Percentiles rank a stretch among this genome's conserved stretches.
Conservation (phyloP, 2,888 invertebrate species). For the Nyleta sp. region DNA sequence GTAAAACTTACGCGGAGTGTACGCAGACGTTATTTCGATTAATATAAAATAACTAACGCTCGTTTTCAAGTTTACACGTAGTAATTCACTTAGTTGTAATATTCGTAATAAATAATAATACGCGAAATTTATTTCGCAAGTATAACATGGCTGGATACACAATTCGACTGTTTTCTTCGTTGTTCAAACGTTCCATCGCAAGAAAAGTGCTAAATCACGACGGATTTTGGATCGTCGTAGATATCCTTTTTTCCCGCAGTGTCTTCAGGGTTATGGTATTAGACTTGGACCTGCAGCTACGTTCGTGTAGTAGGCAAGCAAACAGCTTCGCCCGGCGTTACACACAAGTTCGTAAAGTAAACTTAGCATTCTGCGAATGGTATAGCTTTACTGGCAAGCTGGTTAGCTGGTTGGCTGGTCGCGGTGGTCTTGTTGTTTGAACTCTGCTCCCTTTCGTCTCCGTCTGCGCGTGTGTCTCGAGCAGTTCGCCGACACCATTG, state of each 20-base stretch:
- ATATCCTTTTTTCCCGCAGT: slow-evolving; percentile 13
- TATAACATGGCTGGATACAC: no score
- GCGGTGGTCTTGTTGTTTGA: slow-evolving; percentile 76
- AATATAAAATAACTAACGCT: no score
- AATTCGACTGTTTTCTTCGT: no score
- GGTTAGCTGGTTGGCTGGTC: slow-evolving; percentile 67
- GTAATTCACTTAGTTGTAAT: no score
- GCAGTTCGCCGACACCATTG: slow-evolving; percentile 67
- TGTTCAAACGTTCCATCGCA: no score
- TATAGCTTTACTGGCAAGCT: slow-evolving; percentile 69
- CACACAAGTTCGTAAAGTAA: slow-evolving; percentile 77
- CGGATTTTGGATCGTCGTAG: slow-evolving; percentile 6
- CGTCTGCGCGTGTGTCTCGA: slow-evolving; percentile 52
- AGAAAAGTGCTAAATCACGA: slow-evolving; percentile 6
- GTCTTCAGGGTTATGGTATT: slow-evolving; percentile 16
- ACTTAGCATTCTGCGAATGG: slow-evolving; percentile 73
- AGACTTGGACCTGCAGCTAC: slow-evolving; percentile 25
- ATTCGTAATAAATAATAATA: no score
- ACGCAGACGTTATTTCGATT: no score
- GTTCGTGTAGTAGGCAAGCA: slow-evolving; percentile 46
- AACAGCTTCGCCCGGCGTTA: slow-evolving; percentile 47
- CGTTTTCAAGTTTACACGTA: no score
- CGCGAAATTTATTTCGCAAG: no score
- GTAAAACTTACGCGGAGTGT: slow-evolving; percentile 33
- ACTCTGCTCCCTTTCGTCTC: slow-evolving; percentile 66